phyloP scores from a whole-genome alignment of 2,888 invertebrate species.

The Iphiclides podalirius region DNA sequence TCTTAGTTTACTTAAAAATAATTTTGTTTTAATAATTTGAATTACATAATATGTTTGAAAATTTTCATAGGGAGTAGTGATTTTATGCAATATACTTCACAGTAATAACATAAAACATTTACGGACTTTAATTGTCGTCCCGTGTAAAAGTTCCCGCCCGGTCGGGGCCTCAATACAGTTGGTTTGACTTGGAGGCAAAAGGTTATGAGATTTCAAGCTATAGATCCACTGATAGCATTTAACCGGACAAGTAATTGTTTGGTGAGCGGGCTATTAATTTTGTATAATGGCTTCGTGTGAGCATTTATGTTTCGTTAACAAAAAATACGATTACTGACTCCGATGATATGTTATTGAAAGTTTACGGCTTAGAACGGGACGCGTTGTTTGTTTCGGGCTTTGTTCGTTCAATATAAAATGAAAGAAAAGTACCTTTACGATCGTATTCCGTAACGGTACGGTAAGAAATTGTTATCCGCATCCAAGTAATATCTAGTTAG shows the following conservation, averaged over 20 bases:
- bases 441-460: not conserved
- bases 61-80: no score
- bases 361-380: conserved; percentile 42
- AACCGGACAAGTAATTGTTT: conserved; percentile 73
- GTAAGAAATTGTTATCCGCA: not conserved
- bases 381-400: conserved; percentile 26
- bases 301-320: conserved; percentile 61
- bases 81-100: no score
- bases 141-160: conserved; percentile 41
- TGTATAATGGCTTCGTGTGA: conserved; percentile 65
- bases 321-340: conserved; percentile 56
- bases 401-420: conserved; percentile 1
- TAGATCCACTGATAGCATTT: conserved; percentile 75
- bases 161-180: conserved; percentile 40
- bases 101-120: no score
- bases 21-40: no score
- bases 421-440: not conserved
- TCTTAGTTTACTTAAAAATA: no score
- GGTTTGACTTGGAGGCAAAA: conserved; percentile 69
- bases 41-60: no score
- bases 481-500: not conserved
- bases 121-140: conserved; percentile 25
- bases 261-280: conserved; percentile 71
- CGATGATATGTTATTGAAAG: conserved; percentile 56
- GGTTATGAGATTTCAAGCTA: conserved; percentile 74